A percentile compares a stretch with the other conserved stretches of the same genome.
phyloP scores from a whole-genome alignment of 2,797 vertebrate species.

The Characodon lateralis region DNA sequence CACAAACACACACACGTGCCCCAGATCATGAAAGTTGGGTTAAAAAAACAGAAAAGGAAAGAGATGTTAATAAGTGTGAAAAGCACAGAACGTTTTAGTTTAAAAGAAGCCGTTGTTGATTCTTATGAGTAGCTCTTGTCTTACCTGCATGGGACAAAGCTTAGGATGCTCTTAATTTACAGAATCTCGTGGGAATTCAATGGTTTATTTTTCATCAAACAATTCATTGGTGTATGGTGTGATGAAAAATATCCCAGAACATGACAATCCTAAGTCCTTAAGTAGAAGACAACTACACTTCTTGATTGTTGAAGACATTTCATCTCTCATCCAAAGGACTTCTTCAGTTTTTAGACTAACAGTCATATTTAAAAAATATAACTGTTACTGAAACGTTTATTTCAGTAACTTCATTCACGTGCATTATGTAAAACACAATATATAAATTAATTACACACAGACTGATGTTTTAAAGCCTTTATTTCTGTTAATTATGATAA shows the following conservation, averaged over 20 bases:
- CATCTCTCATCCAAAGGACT: background rate
- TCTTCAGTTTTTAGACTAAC: background rate
- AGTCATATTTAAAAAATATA: no score
- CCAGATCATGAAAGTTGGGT: slow-evolving; percentile 34
- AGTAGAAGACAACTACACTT: background rate
- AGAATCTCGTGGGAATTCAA: background rate
- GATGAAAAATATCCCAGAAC: no score
- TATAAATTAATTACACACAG: no score
- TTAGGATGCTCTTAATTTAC: background rate
- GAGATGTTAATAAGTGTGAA: slow-evolving; percentile 31
- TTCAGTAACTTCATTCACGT: no score
- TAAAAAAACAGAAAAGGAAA: slow-evolving; percentile 29
- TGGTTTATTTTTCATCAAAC: no score
- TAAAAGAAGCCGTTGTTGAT: background rate
- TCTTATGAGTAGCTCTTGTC: background rate
- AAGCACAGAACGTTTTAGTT: slow-evolving; percentile 10
- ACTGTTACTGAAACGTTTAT: no score
- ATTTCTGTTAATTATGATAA: no score
- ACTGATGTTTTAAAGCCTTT: no score
- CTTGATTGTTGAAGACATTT: no score
- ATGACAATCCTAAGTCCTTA: background rate
- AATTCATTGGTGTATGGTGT: background rate
- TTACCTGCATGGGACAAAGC: background rate
- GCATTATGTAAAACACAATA: no score
- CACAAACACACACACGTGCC: slow-evolving; percentile 26